Evolutionary conservation across 2,888 invertebrate species (phyloP), one percentile per base, ranked within the genome.

Genomic region (Lycophotia porphyrea): DNA sequence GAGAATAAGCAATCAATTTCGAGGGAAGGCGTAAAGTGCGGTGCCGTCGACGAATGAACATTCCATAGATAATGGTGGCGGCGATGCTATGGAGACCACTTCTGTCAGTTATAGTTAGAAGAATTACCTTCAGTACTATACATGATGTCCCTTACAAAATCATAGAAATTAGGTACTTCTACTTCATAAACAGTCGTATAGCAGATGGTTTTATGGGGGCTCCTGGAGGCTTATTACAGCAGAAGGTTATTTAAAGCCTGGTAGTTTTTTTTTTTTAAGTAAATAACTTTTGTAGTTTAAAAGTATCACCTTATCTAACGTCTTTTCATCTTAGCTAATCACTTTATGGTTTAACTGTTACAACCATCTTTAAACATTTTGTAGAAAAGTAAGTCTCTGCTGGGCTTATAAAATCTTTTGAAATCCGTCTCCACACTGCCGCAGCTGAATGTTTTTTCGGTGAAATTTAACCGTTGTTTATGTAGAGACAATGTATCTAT

Each of bases 401-500:
- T 47, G n/a, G n/a, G 8, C 24, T 44, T 64, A 81, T 11, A 55
- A 63, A 73, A 65, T 69, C 31, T 74, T 65, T 69, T 63, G 31
- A 63, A 69, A 55, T 89, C 89, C 82, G 68, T 79, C 88, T 93
- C 93, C 92, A 92, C 88, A 90, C 87, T 86, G 86, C 42, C 44
- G 58, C 34, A 86, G 76, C 88, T 72, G 80, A 80, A 73, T 88
- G 88, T 91, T 92, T 93, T 91, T 90, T 89, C 86, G 83, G 89
- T 92, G 93, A 94, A 93, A 93, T 93, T 93, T 91, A 93, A 94
- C 93, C 92, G 92, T 91, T 94, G 93, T 94, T 94, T 95, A 94
- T 94, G 93, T 94, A 92, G 93, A 94, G 93, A 94, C 94, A 95
- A 94, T 94, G 94, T 94, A 93, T 93, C 94, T 93, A 94, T 94